Conservation (phyloP, 1,140 invertebrate genomes). For the Papilio aristodemus region DNA sequence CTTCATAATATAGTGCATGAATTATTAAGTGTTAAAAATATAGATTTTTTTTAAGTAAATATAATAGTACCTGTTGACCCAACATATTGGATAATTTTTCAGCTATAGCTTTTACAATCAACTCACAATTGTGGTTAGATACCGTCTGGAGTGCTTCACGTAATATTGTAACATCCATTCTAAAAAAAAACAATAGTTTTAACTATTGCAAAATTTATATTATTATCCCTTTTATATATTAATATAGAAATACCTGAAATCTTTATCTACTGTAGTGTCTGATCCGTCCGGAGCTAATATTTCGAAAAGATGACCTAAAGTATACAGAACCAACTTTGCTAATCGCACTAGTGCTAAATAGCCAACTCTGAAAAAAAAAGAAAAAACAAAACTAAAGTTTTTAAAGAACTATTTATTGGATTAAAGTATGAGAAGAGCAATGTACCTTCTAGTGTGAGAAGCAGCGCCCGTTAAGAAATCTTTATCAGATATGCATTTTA, state of each 20-base stretch:
- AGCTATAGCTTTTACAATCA: constrained; percentile 83
- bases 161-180: constrained; percentile 73
- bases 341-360: constrained; percentile 94
- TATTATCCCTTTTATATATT: background rate
- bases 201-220: background rate
- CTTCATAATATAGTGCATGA: no score
- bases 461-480: constrained; percentile 73
- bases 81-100: constrained; percentile 88
- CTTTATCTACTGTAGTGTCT: constrained; percentile 60
- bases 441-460: constrained; percentile 72
- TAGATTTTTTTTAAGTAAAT: constrained; percentile 12
- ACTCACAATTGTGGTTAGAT: constrained; percentile 73
- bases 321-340: constrained; percentile 92
- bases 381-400: background rate
- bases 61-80: constrained; percentile 81
- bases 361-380: constrained; percentile 82
- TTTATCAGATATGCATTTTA: constrained; percentile 71
- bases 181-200: constrained; percentile 36
- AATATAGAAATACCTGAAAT: constrained; percentile 56
- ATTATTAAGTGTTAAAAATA: no score
- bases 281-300: constrained; percentile 82
- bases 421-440: background rate
- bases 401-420: background rate
- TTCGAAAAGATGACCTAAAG: constrained; percentile 89
- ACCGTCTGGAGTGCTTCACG: constrained; percentile 75